Base-by-base conservation (phyloP, 23 tunicate genomes). In the Botrylloides violaceus region DNA sequence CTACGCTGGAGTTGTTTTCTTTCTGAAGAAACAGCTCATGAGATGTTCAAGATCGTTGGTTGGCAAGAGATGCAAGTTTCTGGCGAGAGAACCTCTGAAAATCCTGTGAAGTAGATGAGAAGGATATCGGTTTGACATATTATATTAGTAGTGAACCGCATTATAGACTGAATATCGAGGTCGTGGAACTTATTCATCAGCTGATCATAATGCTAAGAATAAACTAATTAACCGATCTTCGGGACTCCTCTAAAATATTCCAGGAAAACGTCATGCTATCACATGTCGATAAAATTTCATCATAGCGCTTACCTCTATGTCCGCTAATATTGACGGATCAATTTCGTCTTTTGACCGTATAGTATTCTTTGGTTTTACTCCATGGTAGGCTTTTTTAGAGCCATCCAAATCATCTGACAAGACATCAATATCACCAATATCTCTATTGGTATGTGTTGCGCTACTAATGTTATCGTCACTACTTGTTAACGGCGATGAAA, bases 291-390 rank as follows among this genome's bases (percentile, higher is more conserved):
- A 1, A 34, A 4, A 15, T 34, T 65, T n/a, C n/a, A n/a, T n/a
- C n/a, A n/a, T n/a, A n/a, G n/a, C n/a, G n/a, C 72, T 35, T 24
- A 80, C 95, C 79, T 80, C 95, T 27, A 87, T 87, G 1, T 66
- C 79, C 6, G 95, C 85, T 31, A 87, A 48, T 24, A 87, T 75
- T 2, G 82, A 48, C 5, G 95, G 95, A 80, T 80, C 79, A 37
- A 87, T 36, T 71, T 76, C 78, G 37, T 76, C 68, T 23, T 62
- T 61, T 32, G 34, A 1, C 12, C 24, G 24, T 3, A 12, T 20
- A 20, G 59, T 28, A 4, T 50, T 15, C 33, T 63, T 34, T 25
- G 6, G 6, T 19, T 33, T 63, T 5, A 33, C 18, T 30, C 36
- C 27, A n/a, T 34, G 38, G 35, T 9, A n/a, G 31, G 18, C 49